Evolutionary conservation across 2,113 vertebrate species (phyloP).

Genomic region (Melanerpes formicivorus): DNA sequence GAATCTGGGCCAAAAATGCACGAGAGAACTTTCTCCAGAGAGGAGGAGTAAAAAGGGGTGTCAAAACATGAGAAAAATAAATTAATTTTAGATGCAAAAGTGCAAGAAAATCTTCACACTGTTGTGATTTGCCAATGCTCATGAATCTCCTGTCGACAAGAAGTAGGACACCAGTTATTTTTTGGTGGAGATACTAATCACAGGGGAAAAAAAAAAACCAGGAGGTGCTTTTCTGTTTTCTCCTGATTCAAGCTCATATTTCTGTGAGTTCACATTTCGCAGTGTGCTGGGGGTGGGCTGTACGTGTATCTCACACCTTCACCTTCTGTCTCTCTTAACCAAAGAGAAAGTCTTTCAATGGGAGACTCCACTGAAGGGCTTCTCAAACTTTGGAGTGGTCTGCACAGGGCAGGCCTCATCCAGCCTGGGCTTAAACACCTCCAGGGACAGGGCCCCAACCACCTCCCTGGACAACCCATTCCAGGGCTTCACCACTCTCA

Average conservation of each 20-base stretch:
- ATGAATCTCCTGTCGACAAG: neutral
- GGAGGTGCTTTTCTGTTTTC: neutral
- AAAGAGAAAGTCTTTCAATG: neutral
- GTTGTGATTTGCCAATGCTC: neutral
- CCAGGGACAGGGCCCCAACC: too few species aligned
- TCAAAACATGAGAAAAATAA: neutral
- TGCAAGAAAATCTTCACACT: neutral
- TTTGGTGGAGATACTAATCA: neutral
- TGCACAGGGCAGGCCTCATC: too few species aligned
- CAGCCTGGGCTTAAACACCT: too few species aligned
- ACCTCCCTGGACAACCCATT: too few species aligned
- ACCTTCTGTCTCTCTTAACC: neutral
- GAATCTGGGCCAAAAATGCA: neutral
- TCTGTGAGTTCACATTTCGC: neutral
- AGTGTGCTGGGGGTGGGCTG: rapidly evolving
- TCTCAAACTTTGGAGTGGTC: too few species aligned
- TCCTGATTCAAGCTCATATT: neutral
- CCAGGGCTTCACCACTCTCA: too few species aligned
- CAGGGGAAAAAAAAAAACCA: neutral
- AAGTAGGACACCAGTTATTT: neutral
- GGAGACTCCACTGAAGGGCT: too few species aligned
- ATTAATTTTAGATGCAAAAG: neutral
- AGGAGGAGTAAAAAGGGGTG: neutral
- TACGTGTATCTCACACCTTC: neutral
- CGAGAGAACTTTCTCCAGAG: neutral